Evolutionary conservation across 2,797 vertebrate genomes (phyloP).

Genomic region (Channallabes apus): DNA sequence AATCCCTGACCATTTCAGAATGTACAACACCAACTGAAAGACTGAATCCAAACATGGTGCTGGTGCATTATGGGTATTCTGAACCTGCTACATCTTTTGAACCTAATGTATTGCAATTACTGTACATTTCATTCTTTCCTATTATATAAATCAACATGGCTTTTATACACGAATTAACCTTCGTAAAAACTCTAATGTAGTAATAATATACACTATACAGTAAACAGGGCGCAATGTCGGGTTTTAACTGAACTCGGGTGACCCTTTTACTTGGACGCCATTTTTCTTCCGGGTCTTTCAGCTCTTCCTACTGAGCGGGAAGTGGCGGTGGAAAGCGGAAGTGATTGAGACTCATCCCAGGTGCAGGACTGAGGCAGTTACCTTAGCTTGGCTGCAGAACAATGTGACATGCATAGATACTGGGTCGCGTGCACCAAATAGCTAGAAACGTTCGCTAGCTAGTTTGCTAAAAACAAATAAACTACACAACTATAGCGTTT

Average conservation of each 20-base stretch:
- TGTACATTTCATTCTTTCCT: background rate
- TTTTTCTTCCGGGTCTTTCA: constrained; percentile 17
- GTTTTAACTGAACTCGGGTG: constrained; percentile 4
- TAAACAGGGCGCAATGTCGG: background rate
- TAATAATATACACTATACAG: background rate
- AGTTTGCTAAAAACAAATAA: constrained; percentile 24
- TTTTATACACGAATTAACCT: background rate
- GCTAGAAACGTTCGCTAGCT: constrained; percentile 6
- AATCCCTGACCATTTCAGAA: background rate
- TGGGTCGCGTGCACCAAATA: background rate
- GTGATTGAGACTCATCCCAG: background rate
- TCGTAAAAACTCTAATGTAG: background rate
- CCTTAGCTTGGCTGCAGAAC: background rate
- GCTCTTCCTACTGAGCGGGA: background rate
- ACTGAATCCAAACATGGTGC: background rate
- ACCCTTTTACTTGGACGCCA: background rate
- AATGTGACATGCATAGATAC: background rate
- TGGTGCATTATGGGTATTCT: constrained; percentile 21
- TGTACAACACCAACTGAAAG: background rate
- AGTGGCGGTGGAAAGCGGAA: background rate
- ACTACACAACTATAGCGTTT: background rate
- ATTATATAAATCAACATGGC: background rate
- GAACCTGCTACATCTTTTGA: background rate
- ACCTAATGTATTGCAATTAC: background rate
- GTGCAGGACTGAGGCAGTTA: background rate